A percentile compares a stretch with the other conserved stretches of the same genome.
Conservation (phyloP, 2,888 invertebrate genomes). For the Trichopoda pennipes region DNA sequence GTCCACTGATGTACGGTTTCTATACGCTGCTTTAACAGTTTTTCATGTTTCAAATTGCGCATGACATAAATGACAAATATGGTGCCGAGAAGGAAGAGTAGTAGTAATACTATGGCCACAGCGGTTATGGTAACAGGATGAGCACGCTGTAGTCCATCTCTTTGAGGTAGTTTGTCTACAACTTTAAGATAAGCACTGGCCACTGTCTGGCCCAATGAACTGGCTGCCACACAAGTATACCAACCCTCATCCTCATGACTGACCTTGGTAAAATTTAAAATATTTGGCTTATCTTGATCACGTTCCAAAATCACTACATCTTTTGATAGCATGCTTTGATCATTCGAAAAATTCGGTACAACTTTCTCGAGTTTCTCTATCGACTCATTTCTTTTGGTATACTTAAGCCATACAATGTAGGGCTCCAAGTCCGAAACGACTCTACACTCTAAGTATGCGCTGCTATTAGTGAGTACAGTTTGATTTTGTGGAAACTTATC, state of each 20-base stretch:
- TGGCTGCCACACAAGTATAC: conserved; percentile 97
- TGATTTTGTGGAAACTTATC: conserved; percentile 91
- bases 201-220: conserved; percentile 89
- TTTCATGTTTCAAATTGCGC: conserved; percentile 87
- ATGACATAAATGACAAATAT: conserved; percentile 84
- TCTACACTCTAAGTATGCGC: conserved; percentile 88
- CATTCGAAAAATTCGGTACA: conserved; percentile 61
- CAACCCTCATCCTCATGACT: conserved; percentile 95
- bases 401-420: conserved; percentile 88
- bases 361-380: conserved; percentile 71
- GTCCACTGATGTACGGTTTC: conserved; percentile 95
- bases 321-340: conserved; percentile 47
- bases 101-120: conserved; percentile 83
- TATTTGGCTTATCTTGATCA: conserved; percentile 81
- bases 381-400: conserved; percentile 72
- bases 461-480: conserved; percentile 88
- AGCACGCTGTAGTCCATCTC: conserved; percentile 76
- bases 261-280: conserved; percentile 90
- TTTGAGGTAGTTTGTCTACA: conserved; percentile 80
- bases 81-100: conserved; percentile 81
- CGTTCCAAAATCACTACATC: conserved; percentile 67
- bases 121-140: conserved; percentile 84
- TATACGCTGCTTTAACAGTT: conserved; percentile 89
- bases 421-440: conserved; percentile 92
- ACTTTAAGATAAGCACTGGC: conserved; percentile 93